phyloP scores from a whole-genome alignment of 2,113 vertebrate genomes.

The Anoura caudifer region DNA sequence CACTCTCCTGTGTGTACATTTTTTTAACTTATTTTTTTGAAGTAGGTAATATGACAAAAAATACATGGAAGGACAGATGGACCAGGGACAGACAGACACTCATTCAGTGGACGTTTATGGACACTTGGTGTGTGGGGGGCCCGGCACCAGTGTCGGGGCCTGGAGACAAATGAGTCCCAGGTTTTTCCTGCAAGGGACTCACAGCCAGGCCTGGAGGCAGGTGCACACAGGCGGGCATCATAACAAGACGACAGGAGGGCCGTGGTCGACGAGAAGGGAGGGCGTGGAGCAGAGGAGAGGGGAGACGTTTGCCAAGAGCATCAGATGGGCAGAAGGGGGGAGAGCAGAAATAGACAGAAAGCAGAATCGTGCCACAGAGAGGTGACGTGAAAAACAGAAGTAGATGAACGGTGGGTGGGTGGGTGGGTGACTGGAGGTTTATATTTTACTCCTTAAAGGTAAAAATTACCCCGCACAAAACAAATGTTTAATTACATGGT shows the following conservation, averaged over 20 bases:
- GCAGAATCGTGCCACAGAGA: neutral
- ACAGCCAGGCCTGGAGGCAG: neutral
- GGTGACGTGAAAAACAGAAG: neutral
- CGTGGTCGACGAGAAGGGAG: neutral
- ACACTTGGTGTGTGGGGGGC: accelerated
- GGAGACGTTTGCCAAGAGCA: neutral
- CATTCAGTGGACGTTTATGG: neutral
- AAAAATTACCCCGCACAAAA: neutral
- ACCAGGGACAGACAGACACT: neutral
- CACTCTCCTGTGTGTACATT: accelerated
- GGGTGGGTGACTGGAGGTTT: neutral
- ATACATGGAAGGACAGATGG: neutral
- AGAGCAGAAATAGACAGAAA: neutral
- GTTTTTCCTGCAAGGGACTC: neutral
- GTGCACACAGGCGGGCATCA: neutral
- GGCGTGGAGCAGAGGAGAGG: neutral
- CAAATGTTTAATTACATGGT: neutral
- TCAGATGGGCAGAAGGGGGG: neutral
- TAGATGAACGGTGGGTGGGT: neutral
- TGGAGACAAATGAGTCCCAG: neutral
- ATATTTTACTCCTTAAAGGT: neutral
- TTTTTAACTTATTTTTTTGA: neutral
- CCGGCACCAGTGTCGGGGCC: too few species aligned
- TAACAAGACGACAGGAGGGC: neutral
- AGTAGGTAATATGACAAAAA: neutral